Evolutionary conservation across 2,113 vertebrate species (phyloP), one percentile per base, ranked within the genome.

Genomic region (Alosa alosa): DNA sequence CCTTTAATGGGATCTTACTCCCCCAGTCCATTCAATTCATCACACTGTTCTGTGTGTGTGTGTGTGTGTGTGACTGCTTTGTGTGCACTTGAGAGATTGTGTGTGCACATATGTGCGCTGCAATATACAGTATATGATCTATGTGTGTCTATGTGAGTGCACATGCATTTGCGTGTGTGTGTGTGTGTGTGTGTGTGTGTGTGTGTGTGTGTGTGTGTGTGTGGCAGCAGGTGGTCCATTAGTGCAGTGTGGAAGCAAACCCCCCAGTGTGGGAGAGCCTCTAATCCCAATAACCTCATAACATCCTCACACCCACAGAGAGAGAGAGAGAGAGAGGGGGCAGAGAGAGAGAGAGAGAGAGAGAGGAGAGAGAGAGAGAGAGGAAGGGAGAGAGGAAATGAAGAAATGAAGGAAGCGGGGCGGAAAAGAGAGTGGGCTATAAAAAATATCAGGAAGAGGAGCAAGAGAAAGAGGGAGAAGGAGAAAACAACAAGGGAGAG

Each of bases 1-100:
- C 92, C 91, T 92, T 94, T n/a, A n/a, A n/a, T n/a, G n/a, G 81
- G 78, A 92, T 45, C 36, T 18, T 82, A 84, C n/a, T 55, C 36
- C 84, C 55, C 36, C 39, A 31, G 82, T 44, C 10, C 52, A 78
- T 49, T 83, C 72, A 45, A n/a, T 18, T 9, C 82, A 64, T 83
- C 36, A 68, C 31, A 22, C 25, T 85, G 72, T 84, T 60, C 20
- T n/a, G n/a, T 78, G 31, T 36, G 68, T 75, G 9, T 31, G 1
- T 75, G n/a, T 31, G 64, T 72, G 64, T 72, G 64, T 72, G 68
- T 75, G 50, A 50, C 8, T 52, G 50, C 6, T n/a, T n/a, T 31
- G 0, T 25, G 1, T 36, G 7, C 11, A 10, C 4, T 20, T 18
- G 4, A 57, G 6, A 22, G 55, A 7, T 0, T 39, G 31, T 78